Evolutionary conservation across 1,140 invertebrate genomes (phyloP).

Genomic region (Eurytemora carolleeae): DNA sequence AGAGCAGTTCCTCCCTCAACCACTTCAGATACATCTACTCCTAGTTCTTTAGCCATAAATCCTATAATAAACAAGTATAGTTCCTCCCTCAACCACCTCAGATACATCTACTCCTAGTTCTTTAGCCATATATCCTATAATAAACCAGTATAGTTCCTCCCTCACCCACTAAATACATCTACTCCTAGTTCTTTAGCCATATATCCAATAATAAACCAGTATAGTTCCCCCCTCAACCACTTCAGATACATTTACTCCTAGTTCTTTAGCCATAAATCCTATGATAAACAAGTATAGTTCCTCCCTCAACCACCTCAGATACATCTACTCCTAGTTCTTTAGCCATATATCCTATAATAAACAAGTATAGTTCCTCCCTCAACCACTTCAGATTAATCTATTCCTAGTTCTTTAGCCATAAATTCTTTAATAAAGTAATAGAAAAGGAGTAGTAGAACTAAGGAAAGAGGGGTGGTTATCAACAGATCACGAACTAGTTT

Average conservation of each 20-base stretch:
- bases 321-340: conserved; percentile 47
- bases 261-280: too few relatives aligned
- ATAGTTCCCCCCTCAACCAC: too few relatives aligned
- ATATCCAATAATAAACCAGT: too few relatives aligned
- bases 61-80: conserved; percentile 57
- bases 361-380: conserved; percentile 37
- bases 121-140: conserved; percentile 53
- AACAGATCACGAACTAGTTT: too few relatives aligned
- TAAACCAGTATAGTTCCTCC: too few relatives aligned
- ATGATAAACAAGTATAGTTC: conserved; percentile 59
- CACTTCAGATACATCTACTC: conserved; percentile 44
- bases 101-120: conserved; percentile 46
- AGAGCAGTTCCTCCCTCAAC: conserved; percentile 39
- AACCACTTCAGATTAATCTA: conserved; percentile 48
- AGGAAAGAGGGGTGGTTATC: too few relatives aligned
- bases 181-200: too few relatives aligned
- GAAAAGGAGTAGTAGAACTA: too few relatives aligned
- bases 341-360: conserved; percentile 54
- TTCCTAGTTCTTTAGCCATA: conserved; percentile 45
- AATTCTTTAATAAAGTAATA: conserved; percentile 57
- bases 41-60: conserved; percentile 47
- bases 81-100: conserved; percentile 39
- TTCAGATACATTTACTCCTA: too few relatives aligned
- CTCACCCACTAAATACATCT: too few relatives aligned
- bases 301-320: conserved; percentile 35